Percentiles rank a stretch among this genome's conserved stretches.
Evolutionary conservation across 1,140 invertebrate genomes (phyloP).

Genomic region (Halotydeus destructor): DNA sequence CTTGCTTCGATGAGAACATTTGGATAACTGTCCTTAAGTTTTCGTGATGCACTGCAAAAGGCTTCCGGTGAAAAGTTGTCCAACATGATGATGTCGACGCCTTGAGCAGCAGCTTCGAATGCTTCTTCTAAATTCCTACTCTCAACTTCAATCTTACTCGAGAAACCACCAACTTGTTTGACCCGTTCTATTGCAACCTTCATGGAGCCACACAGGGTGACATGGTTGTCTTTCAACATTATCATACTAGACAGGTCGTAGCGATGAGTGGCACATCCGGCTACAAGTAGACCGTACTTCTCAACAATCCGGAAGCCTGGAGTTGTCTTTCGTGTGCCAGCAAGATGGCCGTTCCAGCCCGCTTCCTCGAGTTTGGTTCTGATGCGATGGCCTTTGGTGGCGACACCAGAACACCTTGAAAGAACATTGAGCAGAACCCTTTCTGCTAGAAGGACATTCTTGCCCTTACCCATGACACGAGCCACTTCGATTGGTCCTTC

Average conservation of each 20-base stretch:
- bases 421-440: constrained; percentile 27
- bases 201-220: constrained; percentile 25
- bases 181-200: constrained; percentile 8
- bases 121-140: constrained; percentile 26
- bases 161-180: constrained; percentile 21
- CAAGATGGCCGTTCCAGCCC: constrained; percentile 25
- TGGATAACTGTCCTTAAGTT: constrained; percentile 23
- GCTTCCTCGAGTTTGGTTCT: constrained; percentile 11
- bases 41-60: constrained; percentile 18
- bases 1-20: constrained; percentile 26
- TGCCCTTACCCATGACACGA: constrained; percentile 23
- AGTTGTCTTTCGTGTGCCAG: constrained; percentile 29
- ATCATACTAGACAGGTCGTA: constrained; percentile 29
- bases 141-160: constrained; percentile 29
- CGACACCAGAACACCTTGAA: constrained; percentile 27
- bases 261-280: constrained; percentile 26
- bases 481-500: constrained; percentile 18
- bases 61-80: constrained; percentile 26
- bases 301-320: constrained; percentile 31
- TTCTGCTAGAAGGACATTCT: constrained; percentile 27
- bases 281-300: constrained; percentile 29
- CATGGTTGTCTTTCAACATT: constrained; percentile 32
- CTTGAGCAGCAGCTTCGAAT: constrained; percentile 23
- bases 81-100: constrained; percentile 29
- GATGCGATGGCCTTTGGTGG: constrained; percentile 21